Evolutionary conservation across 2,888 invertebrate genomes (phyloP), one percentile per base, ranked within the genome.

Genomic region (Dimorphilus gyrociliatus): DNA sequence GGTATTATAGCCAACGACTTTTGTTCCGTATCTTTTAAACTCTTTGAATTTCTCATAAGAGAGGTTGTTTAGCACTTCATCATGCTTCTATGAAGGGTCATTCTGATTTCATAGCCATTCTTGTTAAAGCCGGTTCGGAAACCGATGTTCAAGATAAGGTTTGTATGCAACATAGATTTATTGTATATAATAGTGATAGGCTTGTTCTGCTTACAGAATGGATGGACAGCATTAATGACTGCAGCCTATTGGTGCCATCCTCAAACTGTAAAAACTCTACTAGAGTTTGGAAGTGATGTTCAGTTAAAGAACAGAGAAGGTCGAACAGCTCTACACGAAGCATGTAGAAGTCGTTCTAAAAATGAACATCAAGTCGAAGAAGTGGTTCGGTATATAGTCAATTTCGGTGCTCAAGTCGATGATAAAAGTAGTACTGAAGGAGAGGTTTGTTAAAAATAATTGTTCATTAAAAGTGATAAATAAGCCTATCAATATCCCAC

Each of bases 31-130:
- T 12, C 13, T 23, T 44, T 45, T 15, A 42, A n/a, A n/a, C n/a
- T n/a, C n/a, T n/a, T n/a, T n/a, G n/a, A n/a, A n/a, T n/a, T n/a
- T n/a, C n/a, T n/a, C n/a, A n/a, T n/a, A n/a, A 61, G 60, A 40
- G 58, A 35, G 55, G 50, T 4, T 58, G 55, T 39, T 42, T 53
- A 7, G 51, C 61, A 6, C 39, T 61, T 8, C 61, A 61, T 31
- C 60, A 61, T 40, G 61, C 60, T 4, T 55, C 59, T 6, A 61
- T 62, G 60, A 55, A 55, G 26, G 61, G 61, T 8, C 55, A 60
- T 38, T 43, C 46, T 19, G 56, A 55, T 26, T 57, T 59, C 34
- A 47, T 56, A 25, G 40, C 55, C 39, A 48, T 50, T 33, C 37
- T 62, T 21, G 42, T 56, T 7, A 40, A 53, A 15, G 53, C 55